Percentiles rank a stretch among this genome's conserved stretches.
These are phyloP conservation scores for Apotomis capreana DNA, from an alignment of 2,888 invertebrate genomes.

Conservation along the genomic window DNA sequence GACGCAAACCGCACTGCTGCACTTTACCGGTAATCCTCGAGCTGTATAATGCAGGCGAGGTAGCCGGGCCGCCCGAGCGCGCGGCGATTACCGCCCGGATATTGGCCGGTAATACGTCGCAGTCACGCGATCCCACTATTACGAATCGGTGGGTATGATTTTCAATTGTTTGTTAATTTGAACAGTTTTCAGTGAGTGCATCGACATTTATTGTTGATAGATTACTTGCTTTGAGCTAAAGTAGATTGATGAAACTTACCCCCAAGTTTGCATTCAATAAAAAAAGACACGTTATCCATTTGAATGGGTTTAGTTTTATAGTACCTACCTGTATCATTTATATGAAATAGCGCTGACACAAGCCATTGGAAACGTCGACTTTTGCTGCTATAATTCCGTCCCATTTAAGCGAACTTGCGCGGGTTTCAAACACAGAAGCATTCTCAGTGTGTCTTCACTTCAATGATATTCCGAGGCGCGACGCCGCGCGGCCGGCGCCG, in stretches of 20 bases:
- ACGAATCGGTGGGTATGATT: neutral
- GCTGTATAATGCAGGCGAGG: neutral
- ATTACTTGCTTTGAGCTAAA: too few species aligned
- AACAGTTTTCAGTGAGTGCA: too few species aligned
- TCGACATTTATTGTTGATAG: too few species aligned
- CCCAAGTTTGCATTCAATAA: too few species aligned
- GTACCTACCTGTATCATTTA: too few species aligned
- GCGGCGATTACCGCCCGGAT: conserved; percentile 7
- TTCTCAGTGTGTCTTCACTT: neutral
- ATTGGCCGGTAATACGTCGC: conserved; percentile 9
- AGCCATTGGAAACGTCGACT: too few species aligned
- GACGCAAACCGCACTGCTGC: neutral
- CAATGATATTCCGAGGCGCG: neutral
- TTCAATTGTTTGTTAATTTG: neutral
- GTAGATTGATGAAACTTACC: too few species aligned
- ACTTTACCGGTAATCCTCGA: neutral
- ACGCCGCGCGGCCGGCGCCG: neutral
- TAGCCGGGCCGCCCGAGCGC: neutral
- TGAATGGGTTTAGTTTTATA: too few species aligned
- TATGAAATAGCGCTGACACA: too few species aligned
- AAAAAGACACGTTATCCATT: too few species aligned
- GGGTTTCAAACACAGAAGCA: neutral
- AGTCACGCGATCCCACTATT: neutral
- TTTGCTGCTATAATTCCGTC: neutral
- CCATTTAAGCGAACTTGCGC: neutral